Percentiles rank a stretch among this genome's conserved stretches.
Evolutionary conservation across 1,140 invertebrate genomes (phyloP).

Genomic region (Drosophila ananassae): DNA sequence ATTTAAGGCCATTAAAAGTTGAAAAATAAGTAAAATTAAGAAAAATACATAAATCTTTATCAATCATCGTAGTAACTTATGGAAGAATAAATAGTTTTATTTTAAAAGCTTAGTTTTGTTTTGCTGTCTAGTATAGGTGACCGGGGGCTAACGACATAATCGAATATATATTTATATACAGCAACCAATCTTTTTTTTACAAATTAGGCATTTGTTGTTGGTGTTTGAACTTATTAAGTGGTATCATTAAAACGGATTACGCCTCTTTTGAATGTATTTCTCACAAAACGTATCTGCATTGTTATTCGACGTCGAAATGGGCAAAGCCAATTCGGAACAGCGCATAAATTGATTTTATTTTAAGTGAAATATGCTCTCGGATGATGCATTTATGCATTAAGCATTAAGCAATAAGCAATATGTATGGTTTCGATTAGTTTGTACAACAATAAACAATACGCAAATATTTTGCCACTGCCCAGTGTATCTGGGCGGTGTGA

Average conservation of each 20-base stretch:
- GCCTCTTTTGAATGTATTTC: conserved; percentile 8
- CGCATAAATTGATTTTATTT: conserved; percentile 54
- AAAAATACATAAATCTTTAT: too few relatives aligned
- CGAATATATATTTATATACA: conserved; percentile 27
- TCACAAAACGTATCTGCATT: conserved; percentile 3
- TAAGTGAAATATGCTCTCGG: conserved; percentile 62
- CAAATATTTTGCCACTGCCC: conserved; percentile 16
- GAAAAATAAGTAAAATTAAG: too few relatives aligned
- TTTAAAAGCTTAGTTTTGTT: too few relatives aligned
- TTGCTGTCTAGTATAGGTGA: not conserved
- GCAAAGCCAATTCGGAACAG: conserved; percentile 66
- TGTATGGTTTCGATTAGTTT: conserved; percentile 22
- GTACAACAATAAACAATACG: conserved; percentile 21
- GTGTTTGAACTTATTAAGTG: conserved; percentile 35
- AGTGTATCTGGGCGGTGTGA: not conserved
- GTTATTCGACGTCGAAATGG: conserved; percentile 43
- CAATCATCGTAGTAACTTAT: too few relatives aligned
- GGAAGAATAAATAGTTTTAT: too few relatives aligned
- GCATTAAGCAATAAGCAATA: conserved; percentile 34
- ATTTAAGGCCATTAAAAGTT: too few relatives aligned
- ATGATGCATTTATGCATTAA: conserved; percentile 63
- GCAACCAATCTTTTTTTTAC: conserved; percentile 33
- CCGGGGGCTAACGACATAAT: conserved; percentile 18
- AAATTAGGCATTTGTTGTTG: conserved; percentile 22
- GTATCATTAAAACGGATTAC: conserved; percentile 56